phyloP scores from a whole-genome alignment of 2,888 invertebrate species.

The Cryptus viduatorius region DNA sequence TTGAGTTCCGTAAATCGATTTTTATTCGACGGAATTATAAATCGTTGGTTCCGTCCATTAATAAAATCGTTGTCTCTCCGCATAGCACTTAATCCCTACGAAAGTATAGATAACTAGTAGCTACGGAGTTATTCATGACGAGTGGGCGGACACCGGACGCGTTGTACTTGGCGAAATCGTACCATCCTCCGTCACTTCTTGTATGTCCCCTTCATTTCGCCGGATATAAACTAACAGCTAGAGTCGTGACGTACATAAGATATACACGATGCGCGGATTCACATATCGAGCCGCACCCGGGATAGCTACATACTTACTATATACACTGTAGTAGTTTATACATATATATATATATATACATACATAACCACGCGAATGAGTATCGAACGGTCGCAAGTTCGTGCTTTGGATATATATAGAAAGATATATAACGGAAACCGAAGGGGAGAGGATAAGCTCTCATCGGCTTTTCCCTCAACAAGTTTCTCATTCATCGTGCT shows the following conservation, averaged over 20 bases:
- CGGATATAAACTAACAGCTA: constrained; percentile 16
- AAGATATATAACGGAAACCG: constrained; percentile 4
- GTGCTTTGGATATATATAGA: constrained; percentile 23
- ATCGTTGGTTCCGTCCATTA: too few relatives aligned
- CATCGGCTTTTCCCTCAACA: constrained; percentile 50
- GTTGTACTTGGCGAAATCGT: constrained; percentile 20
- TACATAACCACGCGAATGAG: constrained; percentile 26
- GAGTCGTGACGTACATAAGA: constrained; percentile 41
- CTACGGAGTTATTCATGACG: background rate
- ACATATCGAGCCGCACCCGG: constrained; percentile 51
- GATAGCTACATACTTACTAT: constrained; percentile 15
- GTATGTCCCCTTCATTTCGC: constrained; percentile 1
- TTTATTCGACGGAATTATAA: too few relatives aligned
- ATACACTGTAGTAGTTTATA: constrained; percentile 4
- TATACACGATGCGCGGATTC: constrained; percentile 54
- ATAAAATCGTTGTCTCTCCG: too few relatives aligned
- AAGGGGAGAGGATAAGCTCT: constrained; percentile 23
- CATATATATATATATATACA: constrained; percentile 2
- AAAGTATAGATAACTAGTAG: background rate
- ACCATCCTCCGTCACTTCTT: background rate
- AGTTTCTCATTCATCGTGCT: constrained; percentile 50
- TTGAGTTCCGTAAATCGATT: background rate
- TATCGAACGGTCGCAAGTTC: constrained; percentile 51
- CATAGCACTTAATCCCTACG: background rate
- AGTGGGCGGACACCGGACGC: constrained; percentile 8